Percentiles rank a stretch among this genome's conserved stretches.
These are phyloP conservation scores for Nomada fucata DNA, from an alignment of 2,888 invertebrate genomes.

Conservation along the genomic window DNA sequence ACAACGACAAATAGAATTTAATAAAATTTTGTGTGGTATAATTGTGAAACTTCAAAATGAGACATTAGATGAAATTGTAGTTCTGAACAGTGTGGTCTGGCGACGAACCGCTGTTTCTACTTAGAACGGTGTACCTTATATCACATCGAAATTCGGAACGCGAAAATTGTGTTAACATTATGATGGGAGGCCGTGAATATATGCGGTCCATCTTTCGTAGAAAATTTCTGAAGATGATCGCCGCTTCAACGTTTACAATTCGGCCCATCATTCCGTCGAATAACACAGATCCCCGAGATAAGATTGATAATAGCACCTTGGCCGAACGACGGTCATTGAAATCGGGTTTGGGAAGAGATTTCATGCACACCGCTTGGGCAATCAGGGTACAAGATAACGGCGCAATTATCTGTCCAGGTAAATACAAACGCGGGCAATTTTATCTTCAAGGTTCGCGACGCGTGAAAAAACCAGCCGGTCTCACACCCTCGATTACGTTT, in stretches of 20 bases:
- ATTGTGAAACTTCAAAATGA: background rate
- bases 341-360: slow-evolving; percentile 25
- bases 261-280: background rate
- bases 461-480: slow-evolving; percentile 27
- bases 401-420: slow-evolving; percentile 63
- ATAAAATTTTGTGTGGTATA: background rate
- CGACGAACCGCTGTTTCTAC: background rate
- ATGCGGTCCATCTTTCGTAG: background rate
- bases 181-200: slow-evolving; percentile 18
- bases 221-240: slow-evolving; percentile 17
- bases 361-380: slow-evolving; percentile 36
- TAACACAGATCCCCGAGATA: background rate
- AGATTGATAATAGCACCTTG: slow-evolving; percentile 12
- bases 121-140: background rate
- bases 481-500: slow-evolving; percentile 47
- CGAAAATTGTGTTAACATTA: background rate
- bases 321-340: slow-evolving; percentile 21
- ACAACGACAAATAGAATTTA: no score
- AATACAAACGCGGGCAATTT: slow-evolving; percentile 47
- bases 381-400: slow-evolving; percentile 54
- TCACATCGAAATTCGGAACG: no score
- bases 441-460: slow-evolving; percentile 53
- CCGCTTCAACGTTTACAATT: background rate
- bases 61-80: background rate
- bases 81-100: background rate